Base-by-base conservation (phyloP, 2,888 invertebrate species). In the Nephrocerus scutellatus region DNA sequence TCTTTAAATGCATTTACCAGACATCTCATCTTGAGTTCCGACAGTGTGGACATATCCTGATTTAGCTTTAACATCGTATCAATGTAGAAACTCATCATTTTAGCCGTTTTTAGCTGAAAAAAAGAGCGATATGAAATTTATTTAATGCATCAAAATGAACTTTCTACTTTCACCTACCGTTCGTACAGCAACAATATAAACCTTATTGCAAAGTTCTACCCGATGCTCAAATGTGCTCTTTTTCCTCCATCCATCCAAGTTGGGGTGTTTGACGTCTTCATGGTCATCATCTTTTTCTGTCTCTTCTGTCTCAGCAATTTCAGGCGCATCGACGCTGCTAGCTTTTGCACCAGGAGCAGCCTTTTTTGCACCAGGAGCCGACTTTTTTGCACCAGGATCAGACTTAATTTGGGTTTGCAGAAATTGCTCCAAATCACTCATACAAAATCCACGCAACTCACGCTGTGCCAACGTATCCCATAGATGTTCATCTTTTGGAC, bases 381-480 rank as follows among this genome's bases (percentile, higher is more conserved):
- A n/a, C n/a, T n/a, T n/a, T n/a, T n/a, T n/a, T n/a, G n/a, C n/a
- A n/a, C n/a, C n/a, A n/a, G n/a, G n/a, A n/a, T n/a, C n/a, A n/a
- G n/a, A n/a, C n/a, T n/a, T n/a, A n/a, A n/a, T n/a, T n/a, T n/a
- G n/a, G n/a, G n/a, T n/a, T n/a, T n/a, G n/a, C n/a, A n/a, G n/a
- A n/a, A n/a, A n/a, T n/a, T n/a, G n/a, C n/a, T n/a, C n/a, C 6
- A 60, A 46, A 36, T 64, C 59, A 2, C 51, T 50, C 35, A 62
- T 51, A 38, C 57, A 55, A 10, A 50, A 54, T 5, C 76, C 76
- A 50, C 72, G 70, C n/a, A 73, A 54, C 56, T 78, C 77, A 2
- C 77, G 67, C 46, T 73, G 70, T 1, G 79, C 79, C 56, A 79
- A 60, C 6, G 71, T 70, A 52, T 79, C 74, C 79, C 79, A 79